These are phyloP conservation scores for Sylvilagus bachmani DNA, from an alignment of 2,113 vertebrate genomes.

Conservation along the genomic window DNA sequence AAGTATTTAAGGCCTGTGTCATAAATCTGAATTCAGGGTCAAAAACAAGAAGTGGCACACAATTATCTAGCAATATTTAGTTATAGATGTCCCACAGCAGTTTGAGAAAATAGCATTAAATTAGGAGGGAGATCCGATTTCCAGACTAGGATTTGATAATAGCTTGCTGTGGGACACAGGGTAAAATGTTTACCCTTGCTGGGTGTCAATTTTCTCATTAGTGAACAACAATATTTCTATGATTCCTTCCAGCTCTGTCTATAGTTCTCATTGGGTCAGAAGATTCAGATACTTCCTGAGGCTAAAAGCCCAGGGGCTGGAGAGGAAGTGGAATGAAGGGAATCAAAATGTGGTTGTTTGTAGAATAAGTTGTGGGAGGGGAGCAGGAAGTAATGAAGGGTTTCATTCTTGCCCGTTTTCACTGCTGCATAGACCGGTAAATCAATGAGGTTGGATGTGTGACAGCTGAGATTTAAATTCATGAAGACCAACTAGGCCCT, in stretches of 20 bases:
- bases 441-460: background rate
- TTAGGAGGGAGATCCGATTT: background rate
- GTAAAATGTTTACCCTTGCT: background rate
- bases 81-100: background rate
- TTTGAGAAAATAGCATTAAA: constrained; percentile 12
- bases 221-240: background rate
- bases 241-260: background rate
- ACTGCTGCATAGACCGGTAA: background rate
- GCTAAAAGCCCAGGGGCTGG: background rate
- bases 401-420: background rate
- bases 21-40: background rate
- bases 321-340: background rate
- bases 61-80: background rate
- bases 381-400: background rate
- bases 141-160: background rate
- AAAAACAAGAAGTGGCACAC: background rate
- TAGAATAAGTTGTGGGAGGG: background rate
- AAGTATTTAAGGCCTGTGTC: background rate
- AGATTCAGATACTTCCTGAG: background rate
- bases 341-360: background rate
- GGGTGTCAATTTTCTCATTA: background rate
- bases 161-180: background rate
- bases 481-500: background rate
- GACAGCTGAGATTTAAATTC: background rate
- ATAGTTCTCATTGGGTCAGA: background rate